Conservation (phyloP, 2,888 invertebrate species). For the Synergus itoensis region DNA sequence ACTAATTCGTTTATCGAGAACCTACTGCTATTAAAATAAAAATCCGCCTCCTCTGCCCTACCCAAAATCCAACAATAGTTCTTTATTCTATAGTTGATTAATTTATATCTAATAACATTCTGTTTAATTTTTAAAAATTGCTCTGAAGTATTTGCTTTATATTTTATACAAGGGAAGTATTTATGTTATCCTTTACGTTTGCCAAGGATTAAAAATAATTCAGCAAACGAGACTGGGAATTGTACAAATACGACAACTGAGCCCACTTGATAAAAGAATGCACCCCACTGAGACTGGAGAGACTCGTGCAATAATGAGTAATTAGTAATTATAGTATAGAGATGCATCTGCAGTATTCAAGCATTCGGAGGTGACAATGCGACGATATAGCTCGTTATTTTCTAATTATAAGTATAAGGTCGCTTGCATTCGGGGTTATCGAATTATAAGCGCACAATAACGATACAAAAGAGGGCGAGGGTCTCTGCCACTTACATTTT, state of each 20-base stretch:
- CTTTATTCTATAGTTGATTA: not conserved
- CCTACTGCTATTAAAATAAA: not conserved
- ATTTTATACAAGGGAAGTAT: too few species aligned
- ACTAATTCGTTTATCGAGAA: not conserved
- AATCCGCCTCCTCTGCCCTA: not conserved
- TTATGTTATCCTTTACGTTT: not conserved
- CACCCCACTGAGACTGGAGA: slow-evolving; percentile 30
- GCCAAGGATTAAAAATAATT: not conserved
- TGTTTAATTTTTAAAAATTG: too few species aligned
- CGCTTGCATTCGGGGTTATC: slow-evolving; percentile 23
- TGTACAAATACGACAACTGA: not conserved
- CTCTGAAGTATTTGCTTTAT: too few species aligned
- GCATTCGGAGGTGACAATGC: slow-evolving; percentile 44
- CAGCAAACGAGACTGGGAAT: slow-evolving; percentile 37
- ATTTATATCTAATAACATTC: too few species aligned
- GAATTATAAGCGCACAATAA: slow-evolving; percentile 26
- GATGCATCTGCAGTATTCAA: slow-evolving; percentile 51
- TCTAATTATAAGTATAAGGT: slow-evolving; percentile 22
- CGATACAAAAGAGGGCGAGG: slow-evolving; percentile 6
- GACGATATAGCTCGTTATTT: slow-evolving; percentile 36
- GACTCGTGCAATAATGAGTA: slow-evolving; percentile 63
- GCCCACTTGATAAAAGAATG: slow-evolving; percentile 31
- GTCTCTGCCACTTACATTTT: slow-evolving; percentile 7
- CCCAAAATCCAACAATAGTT: not conserved
- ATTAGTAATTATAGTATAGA: slow-evolving; percentile 65